Conservation (phyloP, 1,140 invertebrate genomes). For the Drosophila kepulauana region DNA sequence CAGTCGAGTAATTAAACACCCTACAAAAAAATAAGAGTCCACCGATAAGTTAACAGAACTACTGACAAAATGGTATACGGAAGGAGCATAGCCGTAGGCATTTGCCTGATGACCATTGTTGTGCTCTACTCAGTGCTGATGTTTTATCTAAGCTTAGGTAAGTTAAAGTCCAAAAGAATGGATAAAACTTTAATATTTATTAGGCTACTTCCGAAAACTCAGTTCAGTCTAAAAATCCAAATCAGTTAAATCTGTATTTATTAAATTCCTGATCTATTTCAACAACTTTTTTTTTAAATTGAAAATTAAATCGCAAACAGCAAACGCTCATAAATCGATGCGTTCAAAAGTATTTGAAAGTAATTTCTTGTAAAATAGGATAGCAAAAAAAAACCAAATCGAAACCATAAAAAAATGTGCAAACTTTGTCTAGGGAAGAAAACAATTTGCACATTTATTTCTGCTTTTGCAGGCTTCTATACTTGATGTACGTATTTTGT, state of each 20-base stretch:
- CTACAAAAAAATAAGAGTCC: slow-evolving; percentile 31
- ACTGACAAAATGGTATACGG: slow-evolving; percentile 72
- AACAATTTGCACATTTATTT: slow-evolving; percentile 62
- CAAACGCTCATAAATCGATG: slow-evolving; percentile 60
- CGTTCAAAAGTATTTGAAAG: slow-evolving; percentile 71
- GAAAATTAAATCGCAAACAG: slow-evolving; percentile 51
- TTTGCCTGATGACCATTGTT: slow-evolving; percentile 65
- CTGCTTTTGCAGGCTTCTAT: slow-evolving; percentile 5
- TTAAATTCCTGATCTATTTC: not conserved
- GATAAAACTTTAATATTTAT: no score
- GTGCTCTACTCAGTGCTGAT: slow-evolving; percentile 66
- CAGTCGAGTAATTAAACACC: slow-evolving; percentile 64
- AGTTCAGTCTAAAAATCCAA: not conserved
- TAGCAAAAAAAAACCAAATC: slow-evolving; percentile 42
- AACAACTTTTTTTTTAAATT: not conserved
- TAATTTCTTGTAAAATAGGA: slow-evolving; percentile 69
- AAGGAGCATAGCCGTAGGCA: slow-evolving; percentile 75
- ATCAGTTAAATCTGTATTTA: not conserved
- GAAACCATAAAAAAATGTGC: slow-evolving; percentile 66
- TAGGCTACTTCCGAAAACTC: no score
- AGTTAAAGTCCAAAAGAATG: slow-evolving; percentile 14
- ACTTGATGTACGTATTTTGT: slow-evolving; percentile 60
- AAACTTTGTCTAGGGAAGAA: slow-evolving; percentile 63
- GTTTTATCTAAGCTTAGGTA: slow-evolving; percentile 78
- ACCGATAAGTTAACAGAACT: slow-evolving; percentile 34